Conservation (phyloP, 2,113 vertebrate species). For the Notiomystis cincta region DNA sequence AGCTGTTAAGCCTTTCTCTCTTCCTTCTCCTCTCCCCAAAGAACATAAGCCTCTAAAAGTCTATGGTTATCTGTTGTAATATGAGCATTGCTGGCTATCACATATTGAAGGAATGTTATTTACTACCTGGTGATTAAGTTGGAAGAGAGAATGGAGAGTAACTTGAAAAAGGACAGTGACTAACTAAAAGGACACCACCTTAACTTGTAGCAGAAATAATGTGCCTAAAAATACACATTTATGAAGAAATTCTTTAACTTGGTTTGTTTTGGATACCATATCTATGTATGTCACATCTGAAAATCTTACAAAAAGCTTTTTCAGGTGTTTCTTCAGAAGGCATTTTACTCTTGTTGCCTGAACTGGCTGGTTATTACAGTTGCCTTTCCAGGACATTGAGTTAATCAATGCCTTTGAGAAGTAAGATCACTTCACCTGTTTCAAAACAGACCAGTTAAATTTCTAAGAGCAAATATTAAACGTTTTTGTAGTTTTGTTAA, state of each 20-base stretch:
- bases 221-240: not conserved
- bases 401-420: not conserved
- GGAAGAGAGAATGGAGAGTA: not conserved
- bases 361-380: not conserved
- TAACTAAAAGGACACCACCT: not conserved
- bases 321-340: not conserved
- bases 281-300: not conserved
- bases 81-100: not conserved
- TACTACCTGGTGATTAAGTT: not conserved
- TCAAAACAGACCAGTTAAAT: not conserved
- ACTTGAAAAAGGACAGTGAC: not conserved
- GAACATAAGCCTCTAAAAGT: conserved; percentile 11
- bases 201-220: not conserved
- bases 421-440: not conserved
- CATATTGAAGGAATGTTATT: not conserved
- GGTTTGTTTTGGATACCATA: not conserved
- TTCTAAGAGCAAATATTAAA: not conserved
- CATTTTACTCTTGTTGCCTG: not conserved
- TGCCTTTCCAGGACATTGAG: not conserved
- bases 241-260: not conserved
- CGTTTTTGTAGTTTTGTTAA: not conserved
- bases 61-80: not conserved
- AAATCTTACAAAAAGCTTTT: not conserved
- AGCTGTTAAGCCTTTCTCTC: conserved; percentile 27
- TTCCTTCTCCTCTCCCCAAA: not conserved